phyloP scores from a whole-genome alignment of 1,140 invertebrate species.

The Trissolcus basalis region DNA sequence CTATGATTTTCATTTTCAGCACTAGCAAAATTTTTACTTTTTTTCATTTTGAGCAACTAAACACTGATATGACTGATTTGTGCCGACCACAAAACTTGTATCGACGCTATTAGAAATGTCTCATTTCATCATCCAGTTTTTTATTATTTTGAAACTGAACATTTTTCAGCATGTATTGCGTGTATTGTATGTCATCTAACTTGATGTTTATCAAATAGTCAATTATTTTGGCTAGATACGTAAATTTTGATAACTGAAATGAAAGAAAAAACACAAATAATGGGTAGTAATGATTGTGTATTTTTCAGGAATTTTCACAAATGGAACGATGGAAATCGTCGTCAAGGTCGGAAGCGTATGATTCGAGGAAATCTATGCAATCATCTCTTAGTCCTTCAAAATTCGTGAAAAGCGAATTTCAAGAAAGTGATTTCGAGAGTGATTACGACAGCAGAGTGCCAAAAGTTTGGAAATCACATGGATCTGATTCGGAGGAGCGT shows the following conservation, averaged over 20 bases:
- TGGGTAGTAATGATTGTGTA: background rate
- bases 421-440: constrained; percentile 84
- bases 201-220: too few species aligned
- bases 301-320: constrained; percentile 25
- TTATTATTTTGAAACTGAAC: too few species aligned
- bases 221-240: too few species aligned
- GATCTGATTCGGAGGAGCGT: constrained; percentile 77
- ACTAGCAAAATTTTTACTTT: too few species aligned
- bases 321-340: constrained; percentile 65
- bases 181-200: too few species aligned
- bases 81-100: too few species aligned
- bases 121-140: too few species aligned
- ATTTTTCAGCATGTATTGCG: too few species aligned
- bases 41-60: too few species aligned
- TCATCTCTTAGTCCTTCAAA: constrained; percentile 76
- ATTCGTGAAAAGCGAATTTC: constrained; percentile 83
- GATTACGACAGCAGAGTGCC: constrained; percentile 82
- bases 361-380: constrained; percentile 63
- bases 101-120: too few species aligned
- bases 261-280: background rate
- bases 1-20: too few species aligned
- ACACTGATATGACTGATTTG: too few species aligned
- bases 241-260: background rate
- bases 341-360: constrained; percentile 55
- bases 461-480: constrained; percentile 78